Conservation (phyloP, 2,113 vertebrate species). For the Athene cunicularia region DNA sequence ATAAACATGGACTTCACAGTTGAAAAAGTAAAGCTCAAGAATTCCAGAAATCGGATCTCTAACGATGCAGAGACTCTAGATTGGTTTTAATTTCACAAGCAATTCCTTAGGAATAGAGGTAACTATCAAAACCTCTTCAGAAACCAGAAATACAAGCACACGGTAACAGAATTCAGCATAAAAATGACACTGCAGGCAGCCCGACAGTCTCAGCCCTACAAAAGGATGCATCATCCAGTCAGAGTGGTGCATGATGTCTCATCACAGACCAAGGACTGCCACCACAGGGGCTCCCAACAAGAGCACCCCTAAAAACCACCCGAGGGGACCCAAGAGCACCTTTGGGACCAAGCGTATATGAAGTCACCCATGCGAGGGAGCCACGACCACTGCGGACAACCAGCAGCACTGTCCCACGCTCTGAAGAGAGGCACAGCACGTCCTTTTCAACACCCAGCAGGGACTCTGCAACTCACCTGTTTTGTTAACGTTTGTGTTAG, state of each 20-base stretch:
- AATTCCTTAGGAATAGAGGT: fast-evolving
- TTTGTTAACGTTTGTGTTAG: constrained; percentile 96
- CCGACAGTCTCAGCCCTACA: neutral
- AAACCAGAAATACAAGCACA: neutral
- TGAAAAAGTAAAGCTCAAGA: neutral
- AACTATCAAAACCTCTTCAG: neutral
- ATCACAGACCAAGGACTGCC: neutral
- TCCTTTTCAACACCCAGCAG: fast-evolving
- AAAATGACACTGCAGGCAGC: neutral
- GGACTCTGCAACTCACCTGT: constrained; percentile 78
- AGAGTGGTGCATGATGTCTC: neutral
- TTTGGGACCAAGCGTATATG: neutral
- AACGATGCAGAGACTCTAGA: fast-evolving
- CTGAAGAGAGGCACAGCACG: fast-evolving
- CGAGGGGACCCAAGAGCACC: neutral
- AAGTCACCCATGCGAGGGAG: neutral
- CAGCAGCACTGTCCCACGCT: neutral
- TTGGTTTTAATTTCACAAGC: neutral
- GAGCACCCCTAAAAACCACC: neutral
- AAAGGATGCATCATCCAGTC: neutral
- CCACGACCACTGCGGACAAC: neutral
- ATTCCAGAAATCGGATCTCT: neutral
- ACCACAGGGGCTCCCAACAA: neutral
- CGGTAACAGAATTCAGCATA: neutral
- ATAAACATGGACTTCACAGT: neutral